Percentiles rank a stretch among this genome's conserved stretches.
Evolutionary conservation across 2,797 vertebrate genomes (phyloP).

Genomic region (Hydrophis major): DNA sequence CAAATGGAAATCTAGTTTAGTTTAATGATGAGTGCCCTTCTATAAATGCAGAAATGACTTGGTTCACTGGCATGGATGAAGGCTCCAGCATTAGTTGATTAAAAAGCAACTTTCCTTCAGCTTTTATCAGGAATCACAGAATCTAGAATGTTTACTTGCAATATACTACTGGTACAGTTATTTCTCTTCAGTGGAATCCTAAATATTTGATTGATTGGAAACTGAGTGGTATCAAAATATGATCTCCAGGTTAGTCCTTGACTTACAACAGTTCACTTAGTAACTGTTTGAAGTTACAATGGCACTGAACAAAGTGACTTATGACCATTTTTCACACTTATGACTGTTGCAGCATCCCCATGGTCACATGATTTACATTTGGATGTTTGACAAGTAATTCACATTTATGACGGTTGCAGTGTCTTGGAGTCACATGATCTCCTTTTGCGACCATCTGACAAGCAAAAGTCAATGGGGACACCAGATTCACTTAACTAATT

Average conservation of each 20-base stretch:
- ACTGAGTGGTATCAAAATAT: not conserved
- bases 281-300: too few species aligned
- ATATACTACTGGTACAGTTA: not conserved
- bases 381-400: too few species aligned
- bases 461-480: too few species aligned
- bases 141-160: not conserved
- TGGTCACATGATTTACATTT: too few species aligned
- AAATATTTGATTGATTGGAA: not conserved
- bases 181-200: not conserved
- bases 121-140: not conserved
- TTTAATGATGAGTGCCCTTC: not conserved
- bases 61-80: not conserved
- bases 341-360: too few species aligned
- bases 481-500: too few species aligned
- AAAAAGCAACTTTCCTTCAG: not conserved
- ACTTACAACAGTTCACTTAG: too few species aligned
- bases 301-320: too few species aligned
- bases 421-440: too few species aligned
- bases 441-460: too few species aligned
- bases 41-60: not conserved
- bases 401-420: too few species aligned
- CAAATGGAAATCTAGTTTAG: not conserved
- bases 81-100: not conserved
- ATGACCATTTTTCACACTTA: too few species aligned
- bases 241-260: not conserved